Percentiles rank a stretch among this genome's conserved stretches.
Evolutionary conservation across 2,797 vertebrate genomes (phyloP).

Genomic region (Premnoplex brunnescens): DNA sequence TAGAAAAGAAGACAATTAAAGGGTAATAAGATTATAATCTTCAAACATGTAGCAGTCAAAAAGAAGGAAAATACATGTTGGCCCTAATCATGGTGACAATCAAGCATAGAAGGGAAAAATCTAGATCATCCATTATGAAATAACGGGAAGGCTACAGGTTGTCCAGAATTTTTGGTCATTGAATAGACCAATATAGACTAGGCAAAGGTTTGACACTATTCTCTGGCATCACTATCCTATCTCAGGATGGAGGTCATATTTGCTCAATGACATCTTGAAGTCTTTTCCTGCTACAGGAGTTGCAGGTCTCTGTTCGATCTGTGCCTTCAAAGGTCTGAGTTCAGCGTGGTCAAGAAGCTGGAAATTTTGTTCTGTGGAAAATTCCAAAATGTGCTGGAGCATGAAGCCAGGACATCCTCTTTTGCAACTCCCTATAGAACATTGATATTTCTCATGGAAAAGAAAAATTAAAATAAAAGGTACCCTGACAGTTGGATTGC

Average conservation of each 20-base stretch:
- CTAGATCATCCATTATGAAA: background rate
- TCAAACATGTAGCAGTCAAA: background rate
- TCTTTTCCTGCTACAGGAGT: background rate
- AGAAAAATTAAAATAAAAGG: background rate
- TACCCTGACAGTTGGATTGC: background rate
- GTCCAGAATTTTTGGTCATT: background rate
- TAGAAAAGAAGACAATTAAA: background rate
- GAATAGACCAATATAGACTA: background rate
- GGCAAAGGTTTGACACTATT: background rate
- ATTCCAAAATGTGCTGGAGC: background rate
- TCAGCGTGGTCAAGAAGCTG: background rate
- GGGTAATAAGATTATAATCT: background rate
- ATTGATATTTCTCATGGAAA: background rate
- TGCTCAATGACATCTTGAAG: background rate
- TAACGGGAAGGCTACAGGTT: background rate
- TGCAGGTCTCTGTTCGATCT: background rate
- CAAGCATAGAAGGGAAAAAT: background rate
- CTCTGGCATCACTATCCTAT: background rate
- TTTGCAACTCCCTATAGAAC: background rate
- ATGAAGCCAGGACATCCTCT: background rate
- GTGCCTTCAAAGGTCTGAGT: background rate
- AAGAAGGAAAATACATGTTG: background rate
- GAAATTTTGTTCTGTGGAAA: background rate
- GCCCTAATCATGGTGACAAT: background rate
- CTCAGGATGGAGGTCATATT: background rate